Percentiles rank a stretch among this genome's conserved stretches.
phyloP scores from a whole-genome alignment of 1,140 invertebrate genomes.

The Macrostomum lignano region DNA sequence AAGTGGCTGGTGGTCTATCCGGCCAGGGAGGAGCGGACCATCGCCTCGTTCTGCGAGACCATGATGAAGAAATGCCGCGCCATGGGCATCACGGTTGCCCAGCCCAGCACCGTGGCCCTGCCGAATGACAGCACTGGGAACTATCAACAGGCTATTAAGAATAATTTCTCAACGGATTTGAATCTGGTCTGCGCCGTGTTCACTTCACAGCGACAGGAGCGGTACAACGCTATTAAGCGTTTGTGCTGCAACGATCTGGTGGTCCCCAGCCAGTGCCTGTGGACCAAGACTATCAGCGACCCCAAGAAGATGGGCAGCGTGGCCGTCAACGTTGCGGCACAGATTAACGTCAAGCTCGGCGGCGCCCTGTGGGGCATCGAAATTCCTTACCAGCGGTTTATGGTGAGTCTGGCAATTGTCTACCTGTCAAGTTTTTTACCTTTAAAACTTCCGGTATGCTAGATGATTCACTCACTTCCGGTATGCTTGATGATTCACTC shows the following conservation, averaged over 20 bases:
- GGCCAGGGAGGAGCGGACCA: not conserved
- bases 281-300: slow-evolving; percentile 17
- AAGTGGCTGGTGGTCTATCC: slow-evolving; percentile 8
- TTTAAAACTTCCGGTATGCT: no score
- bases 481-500: no score
- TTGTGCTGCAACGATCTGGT: slow-evolving; percentile 50
- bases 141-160: not conserved
- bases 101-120: slow-evolving; percentile 10
- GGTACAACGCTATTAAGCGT: slow-evolving; percentile 59
- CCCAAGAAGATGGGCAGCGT: slow-evolving; percentile 30
- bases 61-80: not conserved
- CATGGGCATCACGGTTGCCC: not conserved
- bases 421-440: no score
- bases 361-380: slow-evolving; percentile 56
- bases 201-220: slow-evolving; percentile 46
- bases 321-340: slow-evolving; percentile 61
- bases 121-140: slow-evolving; percentile 17
- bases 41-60: slow-evolving; percentile 9
- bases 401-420: no score
- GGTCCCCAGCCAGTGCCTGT: slow-evolving; percentile 15
- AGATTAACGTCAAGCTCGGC: slow-evolving; percentile 81
- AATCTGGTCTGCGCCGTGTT: slow-evolving; percentile 38
- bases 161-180: slow-evolving; percentile 9
- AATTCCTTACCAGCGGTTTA: slow-evolving; percentile 33
- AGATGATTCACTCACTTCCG: no score